A percentile compares a stretch with the other conserved stretches of the same genome.
These are phyloP conservation scores for Muntiacus reevesi DNA, from an alignment of 2,113 vertebrate genomes.

Conservation along the genomic window DNA sequence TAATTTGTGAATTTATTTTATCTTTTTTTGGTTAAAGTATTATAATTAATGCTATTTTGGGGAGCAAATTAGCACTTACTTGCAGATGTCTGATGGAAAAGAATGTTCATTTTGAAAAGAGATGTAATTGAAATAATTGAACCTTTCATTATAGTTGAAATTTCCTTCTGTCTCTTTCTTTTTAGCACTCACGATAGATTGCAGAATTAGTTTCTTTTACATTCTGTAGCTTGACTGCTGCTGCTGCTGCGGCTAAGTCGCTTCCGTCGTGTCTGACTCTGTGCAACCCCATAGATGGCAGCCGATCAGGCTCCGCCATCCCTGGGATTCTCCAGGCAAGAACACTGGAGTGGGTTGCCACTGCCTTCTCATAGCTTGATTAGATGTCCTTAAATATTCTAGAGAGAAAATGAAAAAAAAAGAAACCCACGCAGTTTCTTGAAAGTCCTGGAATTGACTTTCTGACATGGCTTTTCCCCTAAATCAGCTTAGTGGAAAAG, in stretches of 20 bases:
- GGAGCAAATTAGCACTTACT: constrained; percentile 77
- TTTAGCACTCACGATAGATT: constrained; percentile 71
- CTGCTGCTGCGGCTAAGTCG: too few species aligned
- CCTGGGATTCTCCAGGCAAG: too few species aligned
- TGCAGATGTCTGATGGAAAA: constrained; percentile 75
- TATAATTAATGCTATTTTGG: constrained; percentile 78
- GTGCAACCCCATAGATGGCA: too few species aligned
- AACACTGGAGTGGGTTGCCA: too few species aligned
- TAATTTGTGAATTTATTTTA: constrained; percentile 70
- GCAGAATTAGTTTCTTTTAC: constrained; percentile 74
- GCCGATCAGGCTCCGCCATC: too few species aligned
- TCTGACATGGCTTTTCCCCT: background rate
- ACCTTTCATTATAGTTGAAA: constrained; percentile 73
- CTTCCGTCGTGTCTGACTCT: too few species aligned
- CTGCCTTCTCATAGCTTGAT: background rate
- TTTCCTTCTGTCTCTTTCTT: constrained; percentile 71
- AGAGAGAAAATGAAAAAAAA: background rate
- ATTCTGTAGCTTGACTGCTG: background rate
- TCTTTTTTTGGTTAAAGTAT: constrained; percentile 62
- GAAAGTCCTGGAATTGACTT: background rate
- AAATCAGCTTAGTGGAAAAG: background rate
- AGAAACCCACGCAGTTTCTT: background rate
- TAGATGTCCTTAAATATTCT: constrained; percentile 16
- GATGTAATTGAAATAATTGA: constrained; percentile 82
- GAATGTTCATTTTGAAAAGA: constrained; percentile 76